Evolutionary conservation across 2,797 vertebrate genomes (phyloP), one percentile per base, ranked within the genome.

Genomic region (Naso thynnoides): DNA sequence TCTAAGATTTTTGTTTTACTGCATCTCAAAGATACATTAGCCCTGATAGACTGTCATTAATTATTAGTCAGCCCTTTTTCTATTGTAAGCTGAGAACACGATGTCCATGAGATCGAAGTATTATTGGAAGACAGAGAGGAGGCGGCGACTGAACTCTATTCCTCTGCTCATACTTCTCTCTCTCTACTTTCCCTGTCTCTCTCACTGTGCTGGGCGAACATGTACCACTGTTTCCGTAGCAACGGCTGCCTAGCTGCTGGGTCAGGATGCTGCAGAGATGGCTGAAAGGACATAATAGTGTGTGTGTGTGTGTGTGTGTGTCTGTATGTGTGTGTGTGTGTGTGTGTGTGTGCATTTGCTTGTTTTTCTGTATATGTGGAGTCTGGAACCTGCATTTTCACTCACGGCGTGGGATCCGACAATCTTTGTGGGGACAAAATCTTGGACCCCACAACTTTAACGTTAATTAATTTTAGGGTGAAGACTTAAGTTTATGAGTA

Each of bases 211-310:
- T 81, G 81, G 78, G 88, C 79, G 29, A 80, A 70, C 86, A 81
- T 80, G 86, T 88, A 86, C 75, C 82, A 57, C 91, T 83, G 93
- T 94, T 93, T 90, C 93, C 90, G 52, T 94, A 88, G 92, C 91
- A 94, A 93, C 92, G 76, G 73, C 85, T 86, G 90, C 87, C 83
- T 91, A 68, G 83, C 87, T 92, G 88, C 87, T 82, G 42, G 89
- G 89, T 91, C 84, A 82, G 88, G 85, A 85, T 89, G 81, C 88
- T 86, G 86, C 79, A 79, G 81, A 79, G 82, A 83, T 70, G 68
- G 62, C 76, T 73, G 71, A 48, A 76, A 83, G 70, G 76, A 87
- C 75, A 78, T 73, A 23, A 64, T 27, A 29, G 61, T 62, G 72
- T 66, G 39, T 52, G 67, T 38, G 60, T 64, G 52, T 57, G 73